These are phyloP conservation scores for Poecile montanus DNA, from an alignment of 2,797 vertebrate genomes.

Conservation along the genomic window DNA sequence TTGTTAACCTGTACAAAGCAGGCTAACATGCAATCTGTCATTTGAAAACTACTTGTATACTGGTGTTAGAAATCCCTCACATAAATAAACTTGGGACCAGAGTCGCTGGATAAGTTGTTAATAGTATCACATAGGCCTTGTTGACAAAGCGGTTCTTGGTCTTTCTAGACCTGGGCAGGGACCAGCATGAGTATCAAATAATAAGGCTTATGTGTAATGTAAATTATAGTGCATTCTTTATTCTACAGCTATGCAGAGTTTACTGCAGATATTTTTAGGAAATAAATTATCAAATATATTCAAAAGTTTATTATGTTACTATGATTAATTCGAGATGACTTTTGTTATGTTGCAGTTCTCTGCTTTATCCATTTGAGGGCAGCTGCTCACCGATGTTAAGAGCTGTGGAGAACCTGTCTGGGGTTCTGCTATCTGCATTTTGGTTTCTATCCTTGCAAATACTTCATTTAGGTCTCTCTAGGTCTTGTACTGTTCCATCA, in stretches of 20 bases:
- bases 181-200: not conserved
- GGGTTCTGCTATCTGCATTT: not conserved
- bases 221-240: not conserved
- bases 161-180: not conserved
- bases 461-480: not conserved
- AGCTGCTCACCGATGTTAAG: constrained; percentile 14
- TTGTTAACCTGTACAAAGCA: not conserved
- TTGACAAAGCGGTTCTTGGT: not conserved
- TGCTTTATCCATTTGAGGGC: constrained; percentile 73
- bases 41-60: not conserved
- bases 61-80: not conserved
- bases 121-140: not conserved
- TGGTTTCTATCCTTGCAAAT: not conserved
- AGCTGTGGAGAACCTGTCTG: not conserved
- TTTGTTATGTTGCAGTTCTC: constrained; percentile 53
- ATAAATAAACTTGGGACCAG: not conserved
- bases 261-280: not conserved
- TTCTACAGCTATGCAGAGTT: not conserved
- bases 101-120: not conserved
- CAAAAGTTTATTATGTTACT: not conserved
- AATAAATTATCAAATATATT: not conserved
- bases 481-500: not conserved
- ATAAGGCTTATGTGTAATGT: not conserved
- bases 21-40: not conserved
- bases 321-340: not conserved